These are phyloP conservation scores for Psilopsiagon aymara DNA, from an alignment of 2,113 vertebrate genomes.

Conservation along the genomic window DNA sequence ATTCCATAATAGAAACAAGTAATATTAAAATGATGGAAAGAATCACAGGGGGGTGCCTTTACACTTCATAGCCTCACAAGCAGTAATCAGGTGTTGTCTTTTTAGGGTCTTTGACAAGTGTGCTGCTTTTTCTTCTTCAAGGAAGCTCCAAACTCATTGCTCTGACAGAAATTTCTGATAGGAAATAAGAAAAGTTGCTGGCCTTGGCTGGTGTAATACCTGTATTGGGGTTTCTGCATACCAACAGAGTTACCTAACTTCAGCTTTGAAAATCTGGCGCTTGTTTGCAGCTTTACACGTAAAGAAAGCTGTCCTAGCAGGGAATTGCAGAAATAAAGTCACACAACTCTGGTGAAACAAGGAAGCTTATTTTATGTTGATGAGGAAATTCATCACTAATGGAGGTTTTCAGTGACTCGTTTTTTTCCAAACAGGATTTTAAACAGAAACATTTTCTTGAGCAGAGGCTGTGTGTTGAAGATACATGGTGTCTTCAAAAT, in stretches of 20 bases:
- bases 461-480: background rate
- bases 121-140: background rate
- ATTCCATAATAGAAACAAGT: background rate
- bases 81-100: background rate
- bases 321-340: background rate
- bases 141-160: background rate
- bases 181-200: background rate
- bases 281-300: background rate
- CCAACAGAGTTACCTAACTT: background rate
- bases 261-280: background rate
- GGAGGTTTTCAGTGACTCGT: background rate
- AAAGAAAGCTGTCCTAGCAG: background rate
- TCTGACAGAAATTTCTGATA: background rate
- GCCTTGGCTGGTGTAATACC: background rate
- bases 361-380: background rate
- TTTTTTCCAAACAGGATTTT: background rate
- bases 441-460: background rate
- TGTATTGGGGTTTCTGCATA: constrained; percentile 42
- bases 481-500: background rate
- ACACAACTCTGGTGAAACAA: background rate
- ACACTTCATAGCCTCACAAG: background rate
- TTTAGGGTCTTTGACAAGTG: background rate
- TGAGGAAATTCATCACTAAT: background rate
- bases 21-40: background rate
- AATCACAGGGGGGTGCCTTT: rapidly evolving